Conservation (phyloP, 2,797 vertebrate species). For the Gallinago solitaria region DNA sequence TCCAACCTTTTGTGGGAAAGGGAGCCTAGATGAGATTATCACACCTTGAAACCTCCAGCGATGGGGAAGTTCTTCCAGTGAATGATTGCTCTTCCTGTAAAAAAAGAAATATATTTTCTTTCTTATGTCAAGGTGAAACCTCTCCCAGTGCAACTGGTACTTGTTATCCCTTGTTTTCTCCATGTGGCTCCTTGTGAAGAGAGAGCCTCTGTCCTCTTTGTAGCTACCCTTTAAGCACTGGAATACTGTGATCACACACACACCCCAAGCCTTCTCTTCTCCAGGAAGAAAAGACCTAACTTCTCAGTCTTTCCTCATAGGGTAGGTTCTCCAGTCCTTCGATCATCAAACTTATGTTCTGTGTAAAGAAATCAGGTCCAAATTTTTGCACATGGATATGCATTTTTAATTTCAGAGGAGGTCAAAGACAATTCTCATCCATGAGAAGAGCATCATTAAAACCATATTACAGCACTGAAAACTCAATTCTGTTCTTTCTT, state of each 20-base stretch:
- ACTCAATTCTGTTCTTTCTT: slow-evolving; percentile 28
- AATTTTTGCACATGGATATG: not conserved
- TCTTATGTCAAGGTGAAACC: not conserved
- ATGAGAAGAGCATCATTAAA: slow-evolving; percentile 41
- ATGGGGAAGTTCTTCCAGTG: not conserved
- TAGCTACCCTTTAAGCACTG: not conserved
- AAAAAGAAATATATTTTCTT: not conserved
- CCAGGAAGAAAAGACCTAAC: not conserved
- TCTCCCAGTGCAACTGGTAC: not conserved
- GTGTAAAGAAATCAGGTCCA: not conserved
- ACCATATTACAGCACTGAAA: slow-evolving; percentile 20
- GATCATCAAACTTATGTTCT: not conserved
- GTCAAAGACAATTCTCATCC: slow-evolving; percentile 2
- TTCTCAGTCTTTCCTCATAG: not conserved
- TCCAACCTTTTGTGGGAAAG: not conserved
- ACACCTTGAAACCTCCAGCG: not conserved
- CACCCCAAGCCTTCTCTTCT: not conserved
- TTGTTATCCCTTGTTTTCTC: not conserved
- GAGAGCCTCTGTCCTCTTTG: not conserved
- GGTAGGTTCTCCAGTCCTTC: not conserved
- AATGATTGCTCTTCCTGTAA: not conserved
- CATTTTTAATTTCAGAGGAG: slow-evolving; percentile 28
- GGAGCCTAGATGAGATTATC: not conserved
- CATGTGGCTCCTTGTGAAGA: not conserved
- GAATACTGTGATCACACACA: not conserved